A percentile compares a stretch with the other conserved stretches of the same genome.
These are phyloP conservation scores for Galerucella calmariensis DNA, from an alignment of 2,888 invertebrate species.

Conservation along the genomic window DNA sequence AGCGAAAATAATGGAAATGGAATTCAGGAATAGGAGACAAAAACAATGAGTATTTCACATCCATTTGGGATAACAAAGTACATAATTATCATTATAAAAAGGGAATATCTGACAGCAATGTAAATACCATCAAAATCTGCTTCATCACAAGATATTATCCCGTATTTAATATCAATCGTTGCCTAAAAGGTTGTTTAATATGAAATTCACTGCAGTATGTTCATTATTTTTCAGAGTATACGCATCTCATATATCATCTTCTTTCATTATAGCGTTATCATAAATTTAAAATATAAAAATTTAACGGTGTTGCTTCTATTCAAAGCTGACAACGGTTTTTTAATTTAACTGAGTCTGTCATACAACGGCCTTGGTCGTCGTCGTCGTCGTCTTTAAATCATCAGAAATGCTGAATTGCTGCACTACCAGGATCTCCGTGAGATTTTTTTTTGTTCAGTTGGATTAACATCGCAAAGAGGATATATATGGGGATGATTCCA, in stretches of 20 bases:
- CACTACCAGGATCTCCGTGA: constrained; percentile 51
- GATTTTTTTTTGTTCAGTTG: constrained; percentile 46
- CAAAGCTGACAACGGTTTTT: constrained; percentile 56
- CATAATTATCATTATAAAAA: too few species aligned
- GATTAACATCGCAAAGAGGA: constrained; percentile 63
- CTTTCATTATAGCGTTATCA: constrained; percentile 38
- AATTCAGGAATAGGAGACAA: too few species aligned
- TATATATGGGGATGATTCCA: constrained; percentile 63
- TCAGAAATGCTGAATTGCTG: constrained; percentile 61
- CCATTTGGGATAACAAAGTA: too few species aligned
- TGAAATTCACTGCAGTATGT: not conserved
- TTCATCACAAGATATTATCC: too few species aligned
- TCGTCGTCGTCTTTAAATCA: constrained; percentile 61
- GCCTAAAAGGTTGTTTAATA: too few species aligned
- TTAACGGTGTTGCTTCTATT: constrained; percentile 46
- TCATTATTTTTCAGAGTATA: constrained; percentile 16
- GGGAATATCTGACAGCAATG: too few species aligned
- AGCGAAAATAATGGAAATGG: too few species aligned
- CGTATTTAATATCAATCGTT: too few species aligned
- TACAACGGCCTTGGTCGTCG: constrained; percentile 36
- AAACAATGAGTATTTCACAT: too few species aligned
- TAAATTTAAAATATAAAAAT: constrained; percentile 41
- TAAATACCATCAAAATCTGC: too few species aligned
- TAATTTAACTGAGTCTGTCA: constrained; percentile 56
- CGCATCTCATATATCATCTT: constrained; percentile 35